Base-by-base conservation (phyloP, 2,888 invertebrate genomes). In the Sminthurides aquaticus region DNA sequence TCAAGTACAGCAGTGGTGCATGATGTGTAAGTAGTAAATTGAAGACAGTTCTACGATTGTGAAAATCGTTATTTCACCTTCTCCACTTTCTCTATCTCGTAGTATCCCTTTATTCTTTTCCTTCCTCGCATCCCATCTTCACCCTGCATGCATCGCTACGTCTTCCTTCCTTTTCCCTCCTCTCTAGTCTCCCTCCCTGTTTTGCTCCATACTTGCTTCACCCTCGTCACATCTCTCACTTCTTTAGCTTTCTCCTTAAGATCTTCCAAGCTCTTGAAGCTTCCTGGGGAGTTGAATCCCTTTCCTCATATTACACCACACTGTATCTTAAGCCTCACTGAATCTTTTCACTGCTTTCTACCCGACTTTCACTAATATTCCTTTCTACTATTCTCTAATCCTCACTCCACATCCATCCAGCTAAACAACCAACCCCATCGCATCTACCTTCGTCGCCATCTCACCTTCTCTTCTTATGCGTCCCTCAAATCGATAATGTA, bases 1-100 rank as follows among this genome's bases (percentile, higher is more conserved):
- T 73, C 73, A 73, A 70, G 71, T 69, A 67, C 71, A 72, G 62
- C 28, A 3, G 34, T 54, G 25, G 34, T 58, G 15, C 43, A 34
- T 15, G 5, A 34, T 34, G 43, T 34, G 43, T 34, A 34, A 34
- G 52, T 25, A 56, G 56, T 56, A 56, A 25, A 56, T 24, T 8
- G 54, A 49, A 60, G 48, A 49, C 15, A 15, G 43, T 34, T 34
- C 43, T 34, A 34, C 8, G 43, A 34, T 15, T 34, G 43, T 34
- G n/a, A 34, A 34, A 34, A 34, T 34, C 43, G 43, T 34, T 34
- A 5, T 15, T 34, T 15, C 8, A n/a, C n/a, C n/a, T n/a, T n/a
- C n/a, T n/a, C n/a, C n/a, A n/a, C n/a, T n/a, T n/a, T n/a, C n/a
- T n/a, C n/a, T n/a, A n/a, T n/a, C n/a, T n/a, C n/a, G n/a, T n/a